Conservation (phyloP, 1,140 invertebrate genomes). For the Bombus superbus region DNA sequence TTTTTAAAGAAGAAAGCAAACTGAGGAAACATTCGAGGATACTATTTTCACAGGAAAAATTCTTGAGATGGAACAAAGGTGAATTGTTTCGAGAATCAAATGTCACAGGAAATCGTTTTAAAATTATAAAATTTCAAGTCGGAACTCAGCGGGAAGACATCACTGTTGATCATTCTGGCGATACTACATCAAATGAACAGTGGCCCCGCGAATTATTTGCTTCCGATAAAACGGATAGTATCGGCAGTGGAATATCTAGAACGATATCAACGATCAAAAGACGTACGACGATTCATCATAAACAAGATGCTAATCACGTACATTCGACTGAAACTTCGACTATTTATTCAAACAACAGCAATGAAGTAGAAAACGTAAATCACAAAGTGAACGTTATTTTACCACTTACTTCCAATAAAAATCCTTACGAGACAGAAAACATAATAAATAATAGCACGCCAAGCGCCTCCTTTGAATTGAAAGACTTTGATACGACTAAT, state of each 20-base stretch:
- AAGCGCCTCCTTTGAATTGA: neutral
- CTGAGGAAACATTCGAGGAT: conserved; percentile 11
- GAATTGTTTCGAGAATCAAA: neutral
- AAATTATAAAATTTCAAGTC: neutral
- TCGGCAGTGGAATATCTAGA: no score
- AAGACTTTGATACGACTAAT: neutral
- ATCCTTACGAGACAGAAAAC: neutral
- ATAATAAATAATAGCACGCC: neutral
- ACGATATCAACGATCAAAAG: neutral
- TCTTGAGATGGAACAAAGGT: neutral
- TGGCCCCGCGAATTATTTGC: neutral
- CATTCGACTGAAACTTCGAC: neutral
- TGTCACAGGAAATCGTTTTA: neutral
- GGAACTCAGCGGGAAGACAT: neutral
- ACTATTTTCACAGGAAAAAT: conserved; percentile 37
- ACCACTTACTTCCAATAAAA: neutral
- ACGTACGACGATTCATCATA: neutral
- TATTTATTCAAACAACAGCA: neutral
- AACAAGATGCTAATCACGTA: conserved; percentile 11
- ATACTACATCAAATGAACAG: neutral
- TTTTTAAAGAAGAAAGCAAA: neutral
- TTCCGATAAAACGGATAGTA: neutral
- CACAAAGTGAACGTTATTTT: neutral
- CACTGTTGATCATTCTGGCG: neutral
- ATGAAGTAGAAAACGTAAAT: conserved; percentile 1